Evolutionary conservation across 2,113 vertebrate species (phyloP).

Genomic region (Excalfactoria chinensis): DNA sequence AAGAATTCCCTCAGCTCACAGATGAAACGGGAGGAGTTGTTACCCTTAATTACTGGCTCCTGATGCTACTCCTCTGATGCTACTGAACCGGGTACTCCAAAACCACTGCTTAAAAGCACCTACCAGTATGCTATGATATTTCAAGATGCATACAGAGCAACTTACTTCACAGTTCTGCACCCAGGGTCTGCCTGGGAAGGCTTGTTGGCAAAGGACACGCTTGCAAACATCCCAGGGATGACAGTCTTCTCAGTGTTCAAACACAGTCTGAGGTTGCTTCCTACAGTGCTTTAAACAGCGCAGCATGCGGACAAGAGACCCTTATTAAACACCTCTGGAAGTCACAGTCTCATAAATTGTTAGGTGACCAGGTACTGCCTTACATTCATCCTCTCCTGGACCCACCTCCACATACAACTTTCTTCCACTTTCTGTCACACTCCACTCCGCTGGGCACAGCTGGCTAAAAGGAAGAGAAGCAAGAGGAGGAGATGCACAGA

Average conservation of each 20-base stretch:
- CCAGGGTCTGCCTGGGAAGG: not conserved
- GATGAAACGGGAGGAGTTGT: not conserved
- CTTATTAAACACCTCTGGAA: not conserved
- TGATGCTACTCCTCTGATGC: not conserved
- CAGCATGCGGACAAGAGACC: not conserved
- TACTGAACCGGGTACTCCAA: not conserved
- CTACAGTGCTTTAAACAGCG: not conserved
- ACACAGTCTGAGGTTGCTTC: not conserved
- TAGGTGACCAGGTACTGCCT: not conserved
- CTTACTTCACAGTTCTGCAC: not conserved
- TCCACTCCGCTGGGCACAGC: not conserved
- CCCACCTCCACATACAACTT: not conserved
- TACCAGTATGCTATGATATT: not conserved
- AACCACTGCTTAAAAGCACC: not conserved
- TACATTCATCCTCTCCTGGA: not conserved
- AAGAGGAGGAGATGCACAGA: not conserved
- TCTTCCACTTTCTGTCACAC: accelerated
- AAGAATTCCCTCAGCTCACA: not conserved
- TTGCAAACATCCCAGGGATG: not conserved
- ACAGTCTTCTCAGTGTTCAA: not conserved
- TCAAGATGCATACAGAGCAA: not conserved
- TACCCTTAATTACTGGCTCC: not conserved
- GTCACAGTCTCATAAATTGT: not conserved
- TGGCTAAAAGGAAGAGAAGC: not conserved
- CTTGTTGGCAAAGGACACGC: not conserved